phyloP scores from a whole-genome alignment of 2,797 vertebrate genomes.

The Periophthalmus magnuspinnatus region DNA sequence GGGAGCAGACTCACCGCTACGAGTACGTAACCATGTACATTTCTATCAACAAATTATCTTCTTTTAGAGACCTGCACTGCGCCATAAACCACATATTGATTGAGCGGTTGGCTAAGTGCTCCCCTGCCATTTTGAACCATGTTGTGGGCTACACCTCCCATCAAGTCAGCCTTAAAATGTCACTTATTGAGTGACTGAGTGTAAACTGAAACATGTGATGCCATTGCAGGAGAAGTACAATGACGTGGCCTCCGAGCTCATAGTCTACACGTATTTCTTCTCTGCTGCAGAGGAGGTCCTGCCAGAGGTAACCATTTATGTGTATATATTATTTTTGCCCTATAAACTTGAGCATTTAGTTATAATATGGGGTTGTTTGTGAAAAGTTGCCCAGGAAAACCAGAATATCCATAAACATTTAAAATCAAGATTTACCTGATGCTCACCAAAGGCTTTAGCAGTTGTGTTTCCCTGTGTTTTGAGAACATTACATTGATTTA shows the following conservation, averaged over 20 bases:
- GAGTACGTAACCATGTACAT: constrained; percentile 75
- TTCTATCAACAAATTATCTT: background rate
- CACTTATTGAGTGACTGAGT: constrained; percentile 9
- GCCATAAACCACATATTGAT: constrained; percentile 22
- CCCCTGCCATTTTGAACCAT: constrained; percentile 1
- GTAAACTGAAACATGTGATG: constrained; percentile 16
- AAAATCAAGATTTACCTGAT: background rate
- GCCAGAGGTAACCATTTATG: constrained; percentile 83
- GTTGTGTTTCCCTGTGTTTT: too few relatives aligned
- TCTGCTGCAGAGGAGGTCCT: constrained; percentile 90
- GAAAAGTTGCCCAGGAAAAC: background rate
- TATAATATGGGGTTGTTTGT: background rate
- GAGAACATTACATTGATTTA: too few relatives aligned
- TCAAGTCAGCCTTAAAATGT: constrained; percentile 13
- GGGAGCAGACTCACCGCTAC: constrained; percentile 92
- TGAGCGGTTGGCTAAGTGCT: constrained; percentile 6
- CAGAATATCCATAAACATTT: background rate
- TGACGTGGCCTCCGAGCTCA: constrained; percentile 93
- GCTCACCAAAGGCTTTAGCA: background rate
- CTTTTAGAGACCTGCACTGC: background rate
- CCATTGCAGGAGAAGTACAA: constrained; percentile 90
- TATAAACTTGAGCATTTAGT: background rate
- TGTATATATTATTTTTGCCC: background rate
- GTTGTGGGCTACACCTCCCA: background rate
- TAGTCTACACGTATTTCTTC: constrained; percentile 97